Percentiles rank a stretch among this genome's conserved stretches.
These are phyloP conservation scores for Zosterops borbonicus DNA, from an alignment of 2,113 vertebrate species.

Conservation along the genomic window DNA sequence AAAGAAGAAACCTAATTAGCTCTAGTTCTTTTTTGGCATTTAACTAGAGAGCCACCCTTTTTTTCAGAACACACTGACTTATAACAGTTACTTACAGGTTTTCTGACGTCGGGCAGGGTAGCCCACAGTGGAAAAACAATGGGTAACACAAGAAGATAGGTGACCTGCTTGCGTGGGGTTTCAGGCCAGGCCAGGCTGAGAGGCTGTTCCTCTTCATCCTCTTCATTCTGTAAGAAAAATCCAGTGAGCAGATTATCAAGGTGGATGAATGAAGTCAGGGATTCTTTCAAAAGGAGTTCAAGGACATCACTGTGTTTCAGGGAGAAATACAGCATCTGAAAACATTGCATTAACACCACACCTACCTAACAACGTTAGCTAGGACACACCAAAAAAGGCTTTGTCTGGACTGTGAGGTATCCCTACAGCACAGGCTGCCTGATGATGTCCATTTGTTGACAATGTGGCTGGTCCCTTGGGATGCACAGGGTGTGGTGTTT, in stretches of 20 bases:
- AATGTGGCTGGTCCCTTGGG: not conserved
- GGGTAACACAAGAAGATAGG: constrained; percentile 88
- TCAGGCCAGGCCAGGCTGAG: constrained; percentile 93
- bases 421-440: not conserved
- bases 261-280: not conserved
- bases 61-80: not conserved
- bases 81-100: constrained; percentile 79
- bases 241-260: not conserved
- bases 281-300: not conserved
- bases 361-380: not conserved
- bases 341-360: not conserved
- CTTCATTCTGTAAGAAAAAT: constrained; percentile 73
- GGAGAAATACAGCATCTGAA: accelerated
- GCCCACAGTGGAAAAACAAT: constrained; percentile 92
- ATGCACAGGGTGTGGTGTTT: not conserved
- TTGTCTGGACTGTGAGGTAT: not conserved
- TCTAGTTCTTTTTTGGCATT: not conserved
- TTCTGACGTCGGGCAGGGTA: constrained; percentile 92
- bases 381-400: not conserved
- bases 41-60: not conserved
- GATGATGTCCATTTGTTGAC: not conserved
- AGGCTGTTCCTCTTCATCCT: constrained; percentile 86
- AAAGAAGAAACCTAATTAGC: not conserved
- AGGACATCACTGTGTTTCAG: not conserved
- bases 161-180: constrained; percentile 83